Evolutionary conservation across 2,797 vertebrate species (phyloP).

Genomic region (Channa striata): DNA sequence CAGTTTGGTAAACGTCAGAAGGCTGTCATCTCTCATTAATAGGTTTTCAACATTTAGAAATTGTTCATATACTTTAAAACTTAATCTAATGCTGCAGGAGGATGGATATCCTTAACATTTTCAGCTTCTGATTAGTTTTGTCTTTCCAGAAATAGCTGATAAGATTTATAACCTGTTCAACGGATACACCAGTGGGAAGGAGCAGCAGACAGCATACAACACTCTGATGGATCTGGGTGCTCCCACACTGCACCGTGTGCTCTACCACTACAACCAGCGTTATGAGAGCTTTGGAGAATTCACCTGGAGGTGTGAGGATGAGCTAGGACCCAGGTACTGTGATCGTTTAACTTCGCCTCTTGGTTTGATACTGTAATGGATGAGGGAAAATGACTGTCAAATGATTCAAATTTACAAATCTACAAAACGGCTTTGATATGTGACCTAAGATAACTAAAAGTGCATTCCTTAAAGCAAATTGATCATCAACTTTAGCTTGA

Average conservation of each 20-base stretch:
- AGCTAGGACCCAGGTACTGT: constrained; percentile 94
- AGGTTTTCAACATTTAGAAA: neutral
- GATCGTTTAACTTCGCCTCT: neutral
- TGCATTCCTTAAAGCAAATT: constrained; percentile 63
- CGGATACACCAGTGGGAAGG: constrained; percentile 97
- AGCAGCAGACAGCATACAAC: constrained; percentile 98
- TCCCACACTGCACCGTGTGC: constrained; percentile 94
- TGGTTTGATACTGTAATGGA: neutral
- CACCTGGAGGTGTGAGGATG: constrained; percentile 98
- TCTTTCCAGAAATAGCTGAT: constrained; percentile 92
- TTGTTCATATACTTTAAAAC: neutral
- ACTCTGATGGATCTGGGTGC: constrained; percentile 96
- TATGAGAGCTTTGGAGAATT: constrained; percentile 99
- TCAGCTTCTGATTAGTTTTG: constrained; percentile 6
- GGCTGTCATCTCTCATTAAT: neutral
- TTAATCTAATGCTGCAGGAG: neutral
- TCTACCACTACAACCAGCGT: constrained; percentile 98
- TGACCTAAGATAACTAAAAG: constrained; percentile 34
- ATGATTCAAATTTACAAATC: neutral
- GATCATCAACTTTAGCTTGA: constrained; percentile 59
- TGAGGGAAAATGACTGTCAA: constrained; percentile 10
- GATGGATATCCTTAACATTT: too few relatives aligned
- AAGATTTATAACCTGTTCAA: constrained; percentile 99
- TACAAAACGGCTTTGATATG: constrained; percentile 4
- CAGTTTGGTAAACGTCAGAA: neutral